Evolutionary conservation across 2,888 invertebrate genomes (phyloP).

Genomic region (Dexiosoma caninum): DNA sequence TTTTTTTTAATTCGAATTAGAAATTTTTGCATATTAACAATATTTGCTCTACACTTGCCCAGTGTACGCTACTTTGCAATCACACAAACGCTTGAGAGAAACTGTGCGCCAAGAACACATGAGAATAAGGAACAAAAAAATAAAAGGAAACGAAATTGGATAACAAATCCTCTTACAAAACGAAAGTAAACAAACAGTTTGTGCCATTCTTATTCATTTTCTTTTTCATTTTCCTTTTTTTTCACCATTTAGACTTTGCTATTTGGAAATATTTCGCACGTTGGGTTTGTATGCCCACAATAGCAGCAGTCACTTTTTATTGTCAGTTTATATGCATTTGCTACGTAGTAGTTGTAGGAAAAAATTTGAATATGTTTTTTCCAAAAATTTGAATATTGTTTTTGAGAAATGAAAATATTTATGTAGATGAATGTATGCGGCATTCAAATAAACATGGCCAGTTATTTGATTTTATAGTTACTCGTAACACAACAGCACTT

Average conservation of each 20-base stretch:
- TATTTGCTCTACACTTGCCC: background rate
- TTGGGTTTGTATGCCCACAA: background rate
- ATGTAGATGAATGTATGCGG: background rate
- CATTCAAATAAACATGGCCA: conserved; percentile 19
- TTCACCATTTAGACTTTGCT: background rate
- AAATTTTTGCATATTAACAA: conserved; percentile 53
- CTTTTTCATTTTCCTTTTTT: background rate
- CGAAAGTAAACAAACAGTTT: conserved; percentile 47
- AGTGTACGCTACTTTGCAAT: background rate
- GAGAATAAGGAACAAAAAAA: no score
- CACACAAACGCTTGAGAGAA: background rate
- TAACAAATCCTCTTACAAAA: conserved; percentile 56
- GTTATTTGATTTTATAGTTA: conserved; percentile 51
- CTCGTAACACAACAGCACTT: conserved; percentile 23
- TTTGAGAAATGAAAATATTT: conserved; percentile 19
- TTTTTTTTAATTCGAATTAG: conserved; percentile 40
- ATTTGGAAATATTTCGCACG: conserved; percentile 26
- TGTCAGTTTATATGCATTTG: background rate
- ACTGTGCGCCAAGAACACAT: background rate
- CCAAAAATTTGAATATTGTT: conserved; percentile 61
- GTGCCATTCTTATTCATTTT: conserved; percentile 1
- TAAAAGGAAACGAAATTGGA: background rate
- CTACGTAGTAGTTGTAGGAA: background rate
- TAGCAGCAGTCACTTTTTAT: background rate
- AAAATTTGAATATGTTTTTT: conserved; percentile 55